Conservation (phyloP, 2,113 vertebrate genomes). For the Muntiacus reevesi region DNA sequence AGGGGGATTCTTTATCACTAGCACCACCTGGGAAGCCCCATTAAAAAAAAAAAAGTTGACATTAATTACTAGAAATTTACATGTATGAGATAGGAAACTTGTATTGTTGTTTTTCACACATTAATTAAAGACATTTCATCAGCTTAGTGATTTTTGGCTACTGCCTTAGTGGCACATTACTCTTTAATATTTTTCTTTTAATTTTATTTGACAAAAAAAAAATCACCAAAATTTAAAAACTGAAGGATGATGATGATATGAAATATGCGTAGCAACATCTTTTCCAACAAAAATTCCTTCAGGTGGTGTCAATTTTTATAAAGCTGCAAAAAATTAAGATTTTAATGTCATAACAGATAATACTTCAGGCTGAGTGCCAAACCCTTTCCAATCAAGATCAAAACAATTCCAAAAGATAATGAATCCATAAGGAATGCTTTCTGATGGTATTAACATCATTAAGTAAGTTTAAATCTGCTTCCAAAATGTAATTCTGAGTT, state of each 20-base stretch:
- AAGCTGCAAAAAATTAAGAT: background rate
- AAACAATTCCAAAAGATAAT: background rate
- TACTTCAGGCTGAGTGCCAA: background rate
- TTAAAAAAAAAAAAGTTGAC: fast-evolving
- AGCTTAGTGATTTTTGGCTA: background rate
- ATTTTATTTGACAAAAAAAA: background rate
- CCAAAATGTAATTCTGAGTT: background rate
- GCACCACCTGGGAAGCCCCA: background rate
- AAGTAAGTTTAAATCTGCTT: background rate
- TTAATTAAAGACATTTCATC: background rate
- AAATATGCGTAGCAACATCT: background rate
- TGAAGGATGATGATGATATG: background rate
- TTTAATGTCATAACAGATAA: background rate
- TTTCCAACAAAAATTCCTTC: background rate
- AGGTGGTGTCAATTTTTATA: background rate
- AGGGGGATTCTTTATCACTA: background rate
- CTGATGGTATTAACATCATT: background rate
- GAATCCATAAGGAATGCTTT: background rate
- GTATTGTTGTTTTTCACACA: background rate
- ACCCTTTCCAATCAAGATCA: background rate
- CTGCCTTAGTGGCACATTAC: background rate
- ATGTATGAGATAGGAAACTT: background rate
- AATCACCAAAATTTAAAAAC: background rate
- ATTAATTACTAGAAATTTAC: background rate
- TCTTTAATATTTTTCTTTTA: background rate